These are phyloP conservation scores for Formicarius rufipectus DNA, from an alignment of 2,113 vertebrate species.

Conservation along the genomic window DNA sequence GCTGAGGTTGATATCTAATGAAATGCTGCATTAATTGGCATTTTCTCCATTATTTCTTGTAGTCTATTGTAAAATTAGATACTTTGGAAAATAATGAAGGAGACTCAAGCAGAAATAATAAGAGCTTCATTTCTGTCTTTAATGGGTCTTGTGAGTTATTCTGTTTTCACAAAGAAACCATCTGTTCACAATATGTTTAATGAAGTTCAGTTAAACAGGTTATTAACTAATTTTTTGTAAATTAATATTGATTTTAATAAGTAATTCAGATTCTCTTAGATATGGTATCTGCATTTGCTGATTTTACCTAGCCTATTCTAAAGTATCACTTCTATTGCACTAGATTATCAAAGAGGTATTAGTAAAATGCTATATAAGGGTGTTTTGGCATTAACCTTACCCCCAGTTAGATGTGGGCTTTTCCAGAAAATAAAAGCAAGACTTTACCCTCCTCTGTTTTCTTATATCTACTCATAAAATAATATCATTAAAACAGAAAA, in stretches of 20 bases:
- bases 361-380: slow-evolving; percentile 64
- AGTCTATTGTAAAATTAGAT: slow-evolving; percentile 50
- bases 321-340: slow-evolving; percentile 65
- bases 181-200: slow-evolving; percentile 39
- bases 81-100: slow-evolving; percentile 47
- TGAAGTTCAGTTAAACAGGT: slow-evolving; percentile 37
- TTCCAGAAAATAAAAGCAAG: slow-evolving; percentile 47
- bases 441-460: slow-evolving; percentile 79
- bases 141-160: slow-evolving; percentile 14
- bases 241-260: slow-evolving; percentile 39
- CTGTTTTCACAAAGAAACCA: slow-evolving; percentile 33
- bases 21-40: slow-evolving; percentile 45
- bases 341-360: slow-evolving; percentile 68
- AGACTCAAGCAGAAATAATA: slow-evolving; percentile 39
- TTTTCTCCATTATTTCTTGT: slow-evolving; percentile 60
- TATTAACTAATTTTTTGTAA: slow-evolving; percentile 40
- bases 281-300: slow-evolving; percentile 60
- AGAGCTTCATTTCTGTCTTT: slow-evolving; percentile 37
- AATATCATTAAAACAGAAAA: neutral
- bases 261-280: slow-evolving; percentile 54
- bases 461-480: slow-evolving; percentile 44
- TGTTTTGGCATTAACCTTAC: slow-evolving; percentile 60
- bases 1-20: slow-evolving; percentile 12
- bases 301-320: slow-evolving; percentile 58
- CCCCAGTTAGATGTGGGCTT: slow-evolving; percentile 45